Conservation (phyloP, 2,888 invertebrate genomes). For the Pseudoips prasinana region DNA sequence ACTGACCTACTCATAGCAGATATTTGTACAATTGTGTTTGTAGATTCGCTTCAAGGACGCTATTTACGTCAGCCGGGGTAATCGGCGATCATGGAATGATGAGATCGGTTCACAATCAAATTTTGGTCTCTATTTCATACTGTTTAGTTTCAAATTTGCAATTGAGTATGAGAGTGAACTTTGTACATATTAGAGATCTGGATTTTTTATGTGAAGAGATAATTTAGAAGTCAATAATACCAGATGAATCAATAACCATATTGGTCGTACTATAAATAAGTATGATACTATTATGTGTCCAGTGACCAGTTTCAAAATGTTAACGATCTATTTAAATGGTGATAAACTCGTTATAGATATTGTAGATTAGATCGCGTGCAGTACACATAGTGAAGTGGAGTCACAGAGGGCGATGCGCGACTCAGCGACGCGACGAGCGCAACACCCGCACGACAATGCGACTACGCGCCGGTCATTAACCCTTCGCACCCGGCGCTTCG, state of each 20-base stretch:
- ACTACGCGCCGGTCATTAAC: conserved; percentile 52
- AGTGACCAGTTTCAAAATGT: conserved; percentile 16
- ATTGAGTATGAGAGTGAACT: conserved; percentile 4
- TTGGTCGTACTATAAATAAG: conserved; percentile 18
- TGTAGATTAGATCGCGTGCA: conserved; percentile 28
- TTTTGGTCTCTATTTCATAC: conserved; percentile 41
- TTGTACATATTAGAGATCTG: too few relatives aligned
- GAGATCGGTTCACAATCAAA: conserved; percentile 31
- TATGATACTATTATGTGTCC: too few relatives aligned
- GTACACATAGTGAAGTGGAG: conserved; percentile 24
- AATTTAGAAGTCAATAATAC: conserved; percentile 45
- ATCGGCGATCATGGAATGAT: conserved; percentile 43
- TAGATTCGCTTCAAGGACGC: conserved; percentile 71
- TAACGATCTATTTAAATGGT: conserved; percentile 21
- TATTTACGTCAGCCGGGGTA: conserved; percentile 65
- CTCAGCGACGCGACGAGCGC: conserved; percentile 14
- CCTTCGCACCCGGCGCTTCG: conserved; percentile 37
- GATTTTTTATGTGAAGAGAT: conserved; percentile 11
- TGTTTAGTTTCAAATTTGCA: conserved; percentile 32
- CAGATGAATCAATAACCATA: conserved; percentile 33
- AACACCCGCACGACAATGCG: conserved; percentile 40
- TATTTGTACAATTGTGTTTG: conserved; percentile 75
- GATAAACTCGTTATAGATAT: conserved; percentile 20
- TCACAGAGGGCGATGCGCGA: conserved; percentile 8
- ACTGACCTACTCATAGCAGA: conserved; percentile 60